A percentile compares a stretch with the other conserved stretches of the same genome.
These are phyloP conservation scores for Chymomyza fuscimana DNA, from an alignment of 2,888 invertebrate genomes.

Conservation along the genomic window DNA sequence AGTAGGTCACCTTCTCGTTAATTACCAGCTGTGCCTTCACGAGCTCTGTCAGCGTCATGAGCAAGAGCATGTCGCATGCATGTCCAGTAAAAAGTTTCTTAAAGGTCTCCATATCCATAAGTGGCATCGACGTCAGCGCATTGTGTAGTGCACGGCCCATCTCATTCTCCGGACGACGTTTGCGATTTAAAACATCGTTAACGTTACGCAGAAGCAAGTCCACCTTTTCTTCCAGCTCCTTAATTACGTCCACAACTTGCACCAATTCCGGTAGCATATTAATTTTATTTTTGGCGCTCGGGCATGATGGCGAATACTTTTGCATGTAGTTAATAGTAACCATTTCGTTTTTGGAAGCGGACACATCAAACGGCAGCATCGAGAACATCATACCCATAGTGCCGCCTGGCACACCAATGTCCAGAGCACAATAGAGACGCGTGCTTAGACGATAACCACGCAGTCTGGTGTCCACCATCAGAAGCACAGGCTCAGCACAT, in stretches of 20 bases:
- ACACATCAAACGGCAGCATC: constrained; percentile 39
- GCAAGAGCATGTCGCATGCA: constrained; percentile 37
- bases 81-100: constrained; percentile 44
- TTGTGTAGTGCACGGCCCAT: constrained; percentile 53
- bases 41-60: constrained; percentile 47
- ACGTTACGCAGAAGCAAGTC: constrained; percentile 54
- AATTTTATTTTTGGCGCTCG: constrained; percentile 13
- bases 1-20: constrained; percentile 46
- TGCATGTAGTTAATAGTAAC: constrained; percentile 49
- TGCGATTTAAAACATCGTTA: constrained; percentile 53
- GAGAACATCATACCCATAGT: constrained; percentile 54
- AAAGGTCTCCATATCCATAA: constrained; percentile 51
- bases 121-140: constrained; percentile 47
- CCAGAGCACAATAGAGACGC: constrained; percentile 46
- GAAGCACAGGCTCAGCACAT: constrained; percentile 48
- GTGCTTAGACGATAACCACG: constrained; percentile 29
- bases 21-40: constrained; percentile 52
- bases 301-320: constrained; percentile 27
- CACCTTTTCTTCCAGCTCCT: constrained; percentile 42
- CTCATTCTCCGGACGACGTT: constrained; percentile 46
- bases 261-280: constrained; percentile 44
- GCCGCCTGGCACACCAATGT: constrained; percentile 56
- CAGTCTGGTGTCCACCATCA: constrained; percentile 50
- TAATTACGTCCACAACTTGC: constrained; percentile 39
- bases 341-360: constrained; percentile 20